Evolutionary conservation across 2,888 invertebrate species (phyloP).

Genomic region (Drosophila nr. fundita): DNA sequence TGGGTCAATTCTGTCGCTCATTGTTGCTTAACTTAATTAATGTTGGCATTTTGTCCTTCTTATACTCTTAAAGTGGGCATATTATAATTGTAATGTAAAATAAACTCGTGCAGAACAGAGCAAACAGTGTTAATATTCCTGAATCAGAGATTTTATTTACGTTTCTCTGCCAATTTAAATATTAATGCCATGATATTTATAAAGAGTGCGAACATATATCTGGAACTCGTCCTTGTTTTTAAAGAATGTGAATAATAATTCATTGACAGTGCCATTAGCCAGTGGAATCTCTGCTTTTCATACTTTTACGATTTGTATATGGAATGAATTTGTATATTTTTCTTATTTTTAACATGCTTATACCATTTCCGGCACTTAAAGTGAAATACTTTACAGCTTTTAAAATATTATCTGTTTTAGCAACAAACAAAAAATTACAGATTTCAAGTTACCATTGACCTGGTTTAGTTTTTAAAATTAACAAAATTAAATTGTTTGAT

Average conservation of each 20-base stretch:
- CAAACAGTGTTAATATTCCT: background rate
- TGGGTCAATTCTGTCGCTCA: conserved; percentile 8
- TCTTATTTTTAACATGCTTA: background rate
- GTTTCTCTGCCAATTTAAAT: background rate
- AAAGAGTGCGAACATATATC: background rate
- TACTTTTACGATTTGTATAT: background rate
- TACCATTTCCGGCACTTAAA: background rate
- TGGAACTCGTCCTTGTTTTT: background rate
- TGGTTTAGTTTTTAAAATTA: background rate
- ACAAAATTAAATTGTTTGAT: background rate
- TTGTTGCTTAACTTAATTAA: conserved; percentile 23
- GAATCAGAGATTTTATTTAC: background rate
- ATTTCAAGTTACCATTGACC: background rate
- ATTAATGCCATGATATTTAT: background rate
- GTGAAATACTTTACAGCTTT: background rate
- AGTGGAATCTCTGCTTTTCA: background rate
- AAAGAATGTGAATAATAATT: background rate
- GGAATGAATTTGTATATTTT: background rate
- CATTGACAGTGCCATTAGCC: background rate
- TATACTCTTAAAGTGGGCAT: background rate
- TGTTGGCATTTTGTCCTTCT: conserved; percentile 5
- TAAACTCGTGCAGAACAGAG: background rate
- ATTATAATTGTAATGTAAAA: background rate
- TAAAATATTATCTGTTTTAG: background rate
- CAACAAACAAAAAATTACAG: background rate